These are phyloP conservation scores for Gymnothorax reevesii DNA, from an alignment of 2,797 vertebrate species.

Conservation along the genomic window DNA sequence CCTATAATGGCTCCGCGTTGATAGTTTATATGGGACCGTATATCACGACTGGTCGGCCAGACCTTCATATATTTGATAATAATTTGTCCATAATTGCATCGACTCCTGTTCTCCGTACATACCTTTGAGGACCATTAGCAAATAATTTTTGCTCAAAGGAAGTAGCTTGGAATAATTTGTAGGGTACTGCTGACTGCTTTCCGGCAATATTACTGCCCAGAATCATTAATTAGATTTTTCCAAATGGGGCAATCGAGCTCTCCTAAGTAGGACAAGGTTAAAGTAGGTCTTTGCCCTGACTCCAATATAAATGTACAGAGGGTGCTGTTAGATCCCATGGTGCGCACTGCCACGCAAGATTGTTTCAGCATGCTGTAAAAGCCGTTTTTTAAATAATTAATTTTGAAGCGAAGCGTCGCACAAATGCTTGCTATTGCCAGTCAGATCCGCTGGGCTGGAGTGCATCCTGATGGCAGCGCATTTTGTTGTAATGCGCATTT, in stretches of 20 bases:
- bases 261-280: constrained; percentile 17
- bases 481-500: neutral
- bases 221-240: neutral
- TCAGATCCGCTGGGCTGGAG: constrained; percentile 10
- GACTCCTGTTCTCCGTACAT: constrained; percentile 8
- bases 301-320: neutral
- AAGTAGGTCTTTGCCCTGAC: neutral
- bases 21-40: constrained; percentile 57
- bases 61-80: constrained; percentile 10
- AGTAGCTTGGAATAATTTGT: neutral
- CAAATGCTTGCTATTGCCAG: neutral
- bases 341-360: neutral
- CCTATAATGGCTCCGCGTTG: constrained; percentile 67
- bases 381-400: neutral
- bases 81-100: constrained; percentile 13
- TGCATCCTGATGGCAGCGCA: neutral
- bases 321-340: neutral
- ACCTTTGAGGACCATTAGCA: neutral
- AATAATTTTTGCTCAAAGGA: constrained; percentile 17
- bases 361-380: neutral
- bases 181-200: neutral
- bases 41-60: neutral
- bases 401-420: neutral
- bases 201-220: neutral
- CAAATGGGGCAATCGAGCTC: constrained; percentile 13